Evolutionary conservation across 2,797 vertebrate genomes (phyloP).

Genomic region (Girardinus metallicus): DNA sequence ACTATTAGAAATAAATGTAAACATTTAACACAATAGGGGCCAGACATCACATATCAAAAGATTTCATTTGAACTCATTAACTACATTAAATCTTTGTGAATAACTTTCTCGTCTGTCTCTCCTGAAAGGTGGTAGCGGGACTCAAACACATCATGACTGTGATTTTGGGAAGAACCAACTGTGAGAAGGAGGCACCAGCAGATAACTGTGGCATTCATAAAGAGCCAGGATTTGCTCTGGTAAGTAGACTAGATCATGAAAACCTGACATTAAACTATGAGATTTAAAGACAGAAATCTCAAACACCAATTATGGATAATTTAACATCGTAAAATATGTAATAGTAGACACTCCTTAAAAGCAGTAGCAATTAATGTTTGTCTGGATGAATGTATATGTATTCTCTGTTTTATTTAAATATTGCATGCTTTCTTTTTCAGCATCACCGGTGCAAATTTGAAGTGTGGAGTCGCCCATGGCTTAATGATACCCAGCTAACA

Average conservation of each 20-base stretch:
- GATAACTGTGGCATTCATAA: not conserved
- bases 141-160: not conserved
- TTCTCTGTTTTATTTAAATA: not conserved
- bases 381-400: not conserved
- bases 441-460: not conserved
- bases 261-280: not conserved
- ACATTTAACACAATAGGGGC: not conserved
- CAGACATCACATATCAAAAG: not conserved
- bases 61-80: not conserved
- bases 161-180: not conserved
- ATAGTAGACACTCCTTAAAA: not conserved
- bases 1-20: not conserved
- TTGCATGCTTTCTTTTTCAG: not conserved
- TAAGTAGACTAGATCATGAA: not conserved
- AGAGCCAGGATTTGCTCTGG: not conserved
- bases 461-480: not conserved
- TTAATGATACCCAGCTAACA: not conserved
- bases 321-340: not conserved
- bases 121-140: not conserved
- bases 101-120: not conserved
- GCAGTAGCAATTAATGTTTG: not conserved
- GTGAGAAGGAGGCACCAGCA: not conserved
- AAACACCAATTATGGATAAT: not conserved
- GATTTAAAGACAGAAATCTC: not conserved
- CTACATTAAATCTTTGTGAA: not conserved